Evolutionary conservation across 2,888 invertebrate species (phyloP).

Genomic region (Synergus itoensis): DNA sequence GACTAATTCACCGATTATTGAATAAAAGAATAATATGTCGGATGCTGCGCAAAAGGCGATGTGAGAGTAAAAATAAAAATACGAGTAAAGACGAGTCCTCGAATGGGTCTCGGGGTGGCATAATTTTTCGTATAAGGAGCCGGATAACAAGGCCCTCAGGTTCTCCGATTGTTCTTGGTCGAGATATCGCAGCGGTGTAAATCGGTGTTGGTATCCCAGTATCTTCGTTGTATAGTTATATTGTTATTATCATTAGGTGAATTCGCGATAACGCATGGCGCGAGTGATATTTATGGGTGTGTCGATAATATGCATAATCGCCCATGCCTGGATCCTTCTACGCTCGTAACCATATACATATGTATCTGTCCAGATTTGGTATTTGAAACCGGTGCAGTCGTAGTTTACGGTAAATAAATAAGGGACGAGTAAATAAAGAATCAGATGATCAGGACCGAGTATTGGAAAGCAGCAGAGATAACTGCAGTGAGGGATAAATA

Average conservation of each 20-base stretch:
- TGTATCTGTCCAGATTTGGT: background rate
- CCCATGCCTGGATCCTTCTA: conserved; percentile 46
- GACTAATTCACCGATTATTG: conserved; percentile 39
- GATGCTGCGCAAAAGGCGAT: conserved; percentile 14
- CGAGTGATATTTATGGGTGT: conserved; percentile 54
- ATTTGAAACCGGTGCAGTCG: background rate
- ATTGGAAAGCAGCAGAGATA: background rate
- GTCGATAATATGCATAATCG: conserved; percentile 54
- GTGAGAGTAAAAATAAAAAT: conserved; percentile 15
- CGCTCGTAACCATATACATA: background rate
- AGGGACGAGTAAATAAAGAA: background rate
- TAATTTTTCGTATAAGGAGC: conserved; percentile 34
- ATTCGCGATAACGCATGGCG: conserved; percentile 51
- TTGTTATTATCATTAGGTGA: conserved; percentile 54
- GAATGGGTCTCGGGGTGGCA: conserved; percentile 29
- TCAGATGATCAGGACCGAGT: background rate
- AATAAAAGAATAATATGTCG: conserved; percentile 41
- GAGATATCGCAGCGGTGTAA: conserved; percentile 28
- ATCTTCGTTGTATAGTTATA: conserved; percentile 46
- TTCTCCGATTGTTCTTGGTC: conserved; percentile 36
- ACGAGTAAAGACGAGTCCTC: background rate
- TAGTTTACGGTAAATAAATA: conserved; percentile 27
- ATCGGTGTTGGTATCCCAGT: conserved; percentile 18
- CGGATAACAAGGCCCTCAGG: conserved; percentile 38
- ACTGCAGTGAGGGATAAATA: background rate